These are phyloP conservation scores for human DNA, from an alignment of 2,113 vertebrate species.

Conservation along the genomic window GRCh38 chr4:14342001-14342500, in stretches of 20 bases:
- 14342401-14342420: neutral
- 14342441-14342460: neutral
- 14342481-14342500: neutral
- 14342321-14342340: neutral
- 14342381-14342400: neutral
- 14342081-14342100: neutral
- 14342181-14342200: neutral
- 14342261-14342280: neutral
- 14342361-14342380: neutral
- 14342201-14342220: neutral
- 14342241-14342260: neutral
- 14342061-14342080: neutral
- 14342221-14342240: neutral
- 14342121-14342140: neutral
- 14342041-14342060: neutral
- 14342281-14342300: neutral
- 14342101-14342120: neutral
- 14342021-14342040: neutral
- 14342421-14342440: neutral
- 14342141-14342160: neutral
- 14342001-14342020: neutral
- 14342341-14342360: neutral
- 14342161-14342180: neutral
- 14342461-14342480: neutral
- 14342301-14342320: neutral